phyloP scores from a whole-genome alignment of 1,140 invertebrate genomes.

The Mamestra configurata region DNA sequence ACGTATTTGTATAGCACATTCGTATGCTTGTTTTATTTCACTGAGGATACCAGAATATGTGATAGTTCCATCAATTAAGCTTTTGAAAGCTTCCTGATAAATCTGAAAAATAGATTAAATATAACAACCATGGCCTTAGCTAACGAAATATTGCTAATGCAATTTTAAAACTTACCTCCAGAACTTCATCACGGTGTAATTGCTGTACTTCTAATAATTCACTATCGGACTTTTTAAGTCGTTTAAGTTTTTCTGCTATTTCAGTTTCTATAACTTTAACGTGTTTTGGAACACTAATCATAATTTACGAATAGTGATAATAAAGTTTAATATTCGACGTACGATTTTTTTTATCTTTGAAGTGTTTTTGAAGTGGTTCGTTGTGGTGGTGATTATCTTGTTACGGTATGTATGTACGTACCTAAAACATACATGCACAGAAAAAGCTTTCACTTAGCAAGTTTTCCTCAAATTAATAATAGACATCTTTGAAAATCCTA shows the following conservation, averaged over 20 bases:
- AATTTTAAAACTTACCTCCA: slow-evolving; percentile 66
- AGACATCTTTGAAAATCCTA: too few relatives aligned
- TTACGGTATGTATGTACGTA: neutral
- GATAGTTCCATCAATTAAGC: slow-evolving; percentile 70
- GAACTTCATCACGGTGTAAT: slow-evolving; percentile 71
- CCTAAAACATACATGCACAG: too few relatives aligned
- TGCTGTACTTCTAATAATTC: slow-evolving; percentile 75
- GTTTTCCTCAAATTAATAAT: neutral
- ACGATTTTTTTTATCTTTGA: slow-evolving; percentile 36
- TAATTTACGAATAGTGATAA: neutral
- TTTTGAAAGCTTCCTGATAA: slow-evolving; percentile 75
- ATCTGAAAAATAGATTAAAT: slow-evolving; percentile 79
- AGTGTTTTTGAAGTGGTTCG: slow-evolving; percentile 47
- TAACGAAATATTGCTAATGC: too few relatives aligned
- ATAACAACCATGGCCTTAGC: too few relatives aligned
- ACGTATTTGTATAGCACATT: slow-evolving; percentile 75
- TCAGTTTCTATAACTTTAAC: slow-evolving; percentile 74
- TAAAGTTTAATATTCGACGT: neutral
- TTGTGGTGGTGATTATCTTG: slow-evolving; percentile 58
- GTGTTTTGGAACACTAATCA: slow-evolving; percentile 66
- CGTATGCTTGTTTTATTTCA: slow-evolving; percentile 81
- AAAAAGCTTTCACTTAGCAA: too few relatives aligned
- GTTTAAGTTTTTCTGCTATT: slow-evolving; percentile 68
- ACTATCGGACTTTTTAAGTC: slow-evolving; percentile 67
- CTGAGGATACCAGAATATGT: slow-evolving; percentile 76